Evolutionary conservation across 2,113 vertebrate genomes (phyloP).

Genomic region (Rhagologus leucostigma): DNA sequence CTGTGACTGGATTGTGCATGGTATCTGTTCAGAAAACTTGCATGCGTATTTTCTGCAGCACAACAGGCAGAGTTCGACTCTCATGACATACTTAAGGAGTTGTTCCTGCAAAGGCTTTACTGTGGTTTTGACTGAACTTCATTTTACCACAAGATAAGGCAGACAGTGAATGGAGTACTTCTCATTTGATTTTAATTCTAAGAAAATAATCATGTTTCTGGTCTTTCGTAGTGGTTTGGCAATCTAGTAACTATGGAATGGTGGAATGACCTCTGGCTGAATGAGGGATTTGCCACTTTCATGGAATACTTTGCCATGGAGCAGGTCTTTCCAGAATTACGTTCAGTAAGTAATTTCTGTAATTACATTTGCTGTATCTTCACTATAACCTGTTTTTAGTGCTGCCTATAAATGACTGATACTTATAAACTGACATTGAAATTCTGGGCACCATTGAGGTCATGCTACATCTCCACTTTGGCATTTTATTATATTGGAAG

Average conservation of each 20-base stretch:
- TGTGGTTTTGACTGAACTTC: background rate
- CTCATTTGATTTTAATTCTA: background rate
- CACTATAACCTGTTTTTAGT: background rate
- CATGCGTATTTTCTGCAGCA: background rate
- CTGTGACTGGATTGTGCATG: background rate
- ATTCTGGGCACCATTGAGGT: background rate
- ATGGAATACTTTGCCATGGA: slow-evolving; percentile 89
- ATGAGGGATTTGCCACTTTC: slow-evolving; percentile 96
- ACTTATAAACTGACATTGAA: background rate
- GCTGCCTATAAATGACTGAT: background rate
- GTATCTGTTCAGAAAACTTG: background rate
- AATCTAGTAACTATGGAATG: slow-evolving; percentile 96
- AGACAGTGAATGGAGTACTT: background rate
- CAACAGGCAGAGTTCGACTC: background rate
- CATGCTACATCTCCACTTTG: background rate
- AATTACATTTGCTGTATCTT: background rate
- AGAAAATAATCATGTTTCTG: background rate
- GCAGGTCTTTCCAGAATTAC: slow-evolving; percentile 75
- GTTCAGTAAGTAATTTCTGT: slow-evolving; percentile 76
- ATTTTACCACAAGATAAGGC: background rate
- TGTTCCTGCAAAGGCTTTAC: background rate
- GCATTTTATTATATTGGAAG: background rate
- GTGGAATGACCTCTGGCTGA: slow-evolving; percentile 98
- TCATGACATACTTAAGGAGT: fast-evolving
- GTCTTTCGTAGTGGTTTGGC: slow-evolving; percentile 88